These are phyloP conservation scores for Styela clava DNA, from an alignment of 23 tunicate genomes.

Conservation along the genomic window DNA sequence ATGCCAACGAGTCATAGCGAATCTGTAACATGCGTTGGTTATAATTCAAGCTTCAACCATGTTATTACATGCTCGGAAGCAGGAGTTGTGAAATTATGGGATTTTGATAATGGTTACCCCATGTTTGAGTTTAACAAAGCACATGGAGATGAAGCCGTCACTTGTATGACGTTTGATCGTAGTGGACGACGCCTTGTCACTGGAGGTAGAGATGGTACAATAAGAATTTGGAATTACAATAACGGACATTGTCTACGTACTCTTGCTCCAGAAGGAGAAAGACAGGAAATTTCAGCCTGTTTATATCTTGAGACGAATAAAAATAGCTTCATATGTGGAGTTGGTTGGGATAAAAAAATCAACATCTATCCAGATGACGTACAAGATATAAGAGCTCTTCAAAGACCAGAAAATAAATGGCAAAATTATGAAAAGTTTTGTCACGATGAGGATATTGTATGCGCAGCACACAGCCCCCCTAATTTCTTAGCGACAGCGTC, in stretches of 20 bases:
- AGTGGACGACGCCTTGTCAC: slow-evolving; percentile 83
- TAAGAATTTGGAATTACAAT: slow-evolving; percentile 90
- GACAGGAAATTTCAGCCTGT: slow-evolving; percentile 49
- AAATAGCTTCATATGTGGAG: slow-evolving; percentile 57
- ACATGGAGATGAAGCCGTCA: slow-evolving; percentile 72
- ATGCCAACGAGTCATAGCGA: slow-evolving; percentile 59
- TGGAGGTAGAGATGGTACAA: slow-evolving; percentile 82
- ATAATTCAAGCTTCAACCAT: slow-evolving; percentile 72
- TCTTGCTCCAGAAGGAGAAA: slow-evolving; percentile 37
- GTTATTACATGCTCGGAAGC: slow-evolving; percentile 80
- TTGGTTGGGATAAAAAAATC: slow-evolving; percentile 89
- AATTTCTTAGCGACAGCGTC: slow-evolving; percentile 86
- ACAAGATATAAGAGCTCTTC: slow-evolving; percentile 56
- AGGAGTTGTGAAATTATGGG: slow-evolving; percentile 85
- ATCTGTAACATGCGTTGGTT: slow-evolving; percentile 68
- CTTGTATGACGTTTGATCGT: slow-evolving; percentile 67
- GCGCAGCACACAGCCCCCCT: slow-evolving; percentile 55
- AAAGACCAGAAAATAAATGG: slow-evolving; percentile 43
- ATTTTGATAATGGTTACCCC: slow-evolving; percentile 71
- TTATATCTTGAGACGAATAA: slow-evolving; percentile 70
- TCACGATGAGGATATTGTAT: slow-evolving; percentile 84
- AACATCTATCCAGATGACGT: slow-evolving; percentile 84
- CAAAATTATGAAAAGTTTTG: slow-evolving; percentile 35
- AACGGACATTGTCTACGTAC: slow-evolving; percentile 84
- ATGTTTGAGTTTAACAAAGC: slow-evolving; percentile 97